A percentile compares a stretch with the other conserved stretches of the same genome.
phyloP scores from a whole-genome alignment of 2,113 vertebrate genomes.

The Cichladusa arquata region DNA sequence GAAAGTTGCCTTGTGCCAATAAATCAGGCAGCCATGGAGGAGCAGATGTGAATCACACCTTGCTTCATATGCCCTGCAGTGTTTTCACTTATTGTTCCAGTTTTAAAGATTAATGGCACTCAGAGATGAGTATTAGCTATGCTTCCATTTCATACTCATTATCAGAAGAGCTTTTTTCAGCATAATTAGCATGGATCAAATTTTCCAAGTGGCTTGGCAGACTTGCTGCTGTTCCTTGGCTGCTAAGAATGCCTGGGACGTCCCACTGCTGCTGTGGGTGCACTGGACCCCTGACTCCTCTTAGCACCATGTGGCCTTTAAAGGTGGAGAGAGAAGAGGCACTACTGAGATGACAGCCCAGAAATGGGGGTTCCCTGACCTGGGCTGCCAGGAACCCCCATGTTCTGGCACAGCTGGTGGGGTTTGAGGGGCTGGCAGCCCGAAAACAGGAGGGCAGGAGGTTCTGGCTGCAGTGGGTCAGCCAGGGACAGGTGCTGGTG shows the following conservation, averaged over 20 bases:
- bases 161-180: conserved; percentile 57
- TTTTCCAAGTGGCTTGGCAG: conserved; percentile 18
- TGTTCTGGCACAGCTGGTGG: background rate
- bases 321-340: background rate
- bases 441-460: background rate
- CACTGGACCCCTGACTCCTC: fast-evolving
- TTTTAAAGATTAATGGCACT: conserved; percentile 62
- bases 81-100: conserved; percentile 58
- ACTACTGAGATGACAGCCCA: background rate
- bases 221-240: background rate
- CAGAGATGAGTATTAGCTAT: conserved; percentile 38
- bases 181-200: conserved; percentile 37
- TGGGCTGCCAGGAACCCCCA: background rate
- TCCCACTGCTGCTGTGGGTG: background rate
- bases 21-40: conserved; percentile 34
- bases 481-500: background rate
- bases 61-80: conserved; percentile 66
- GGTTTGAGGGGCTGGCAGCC: background rate
- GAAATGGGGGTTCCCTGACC: background rate
- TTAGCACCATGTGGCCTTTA: background rate
- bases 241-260: background rate
- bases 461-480: background rate
- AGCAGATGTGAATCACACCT: conserved; percentile 69
- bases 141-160: conserved; percentile 41
- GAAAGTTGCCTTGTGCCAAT: conserved; percentile 47